Base-by-base conservation (phyloP, 1,140 invertebrate genomes). In the Caenorhabditis elegans region DNA sequence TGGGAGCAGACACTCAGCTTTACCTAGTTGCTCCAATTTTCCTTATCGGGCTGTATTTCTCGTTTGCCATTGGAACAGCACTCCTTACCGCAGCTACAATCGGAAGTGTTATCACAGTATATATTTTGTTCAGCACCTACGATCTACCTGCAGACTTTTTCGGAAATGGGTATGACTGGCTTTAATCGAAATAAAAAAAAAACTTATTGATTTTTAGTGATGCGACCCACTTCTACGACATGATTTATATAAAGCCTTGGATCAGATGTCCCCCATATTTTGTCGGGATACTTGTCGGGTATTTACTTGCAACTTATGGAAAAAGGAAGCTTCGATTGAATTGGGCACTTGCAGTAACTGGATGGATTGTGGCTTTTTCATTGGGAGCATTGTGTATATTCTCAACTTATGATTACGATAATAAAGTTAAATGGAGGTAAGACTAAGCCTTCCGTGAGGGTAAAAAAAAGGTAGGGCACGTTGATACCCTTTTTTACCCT, bases 221-320 rank as follows among this genome's bases (percentile, higher is more conserved):
- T 19, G 19, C 26, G 2, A 47, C 31, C 26, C 3, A 55, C 19
- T 82, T 76, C 26, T 49, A 76, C 22, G 60, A 53, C 34, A 28
- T 51, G 10, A 77, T 65, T 31, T 80, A 80, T 70, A 43, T 70
- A 3, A 70, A 60, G 15, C 55, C 79, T 5, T 80, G 79, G 79
- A 22, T 80, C 22, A 53, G 79, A 11, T 55, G 79, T 5, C 28
- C 48, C 0, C 79, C 79, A 19, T 80, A 80, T 31, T 19, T 80
- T 10, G 34, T 70, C 8, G 79, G 79, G 3, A 15, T 80, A 15
- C 36, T 70, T 3, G 70, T 70, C 13, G 79, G 79, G 5, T 80
- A 65, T 15, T 22, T 47, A 15, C 60, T 80, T 13, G 55, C 43
- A 13, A 80, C 43, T 1, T 80, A n/a, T 48, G 70, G 70, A 47